Evolutionary conservation across 2,888 invertebrate species (phyloP).

Genomic region (Tenthredo amoena): DNA sequence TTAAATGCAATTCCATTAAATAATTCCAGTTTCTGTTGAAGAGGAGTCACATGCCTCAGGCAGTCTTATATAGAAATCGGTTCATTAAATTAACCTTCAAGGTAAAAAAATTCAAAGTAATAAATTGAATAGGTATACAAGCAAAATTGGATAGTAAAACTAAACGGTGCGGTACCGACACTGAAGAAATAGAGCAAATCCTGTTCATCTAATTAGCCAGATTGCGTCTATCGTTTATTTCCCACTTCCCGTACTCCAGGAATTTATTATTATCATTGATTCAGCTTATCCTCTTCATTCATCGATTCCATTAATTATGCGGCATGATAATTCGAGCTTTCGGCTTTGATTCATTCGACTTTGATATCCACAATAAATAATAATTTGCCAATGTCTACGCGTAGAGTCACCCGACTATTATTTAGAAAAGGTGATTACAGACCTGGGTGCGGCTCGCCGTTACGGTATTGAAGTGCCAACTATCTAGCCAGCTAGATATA

Average conservation of each 20-base stretch:
- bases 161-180: background rate
- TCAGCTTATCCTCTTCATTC: background rate
- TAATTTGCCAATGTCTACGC: background rate
- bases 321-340: background rate
- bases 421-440: conserved; percentile 25
- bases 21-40: conserved; percentile 18
- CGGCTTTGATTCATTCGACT: background rate
- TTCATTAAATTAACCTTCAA: background rate
- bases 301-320: background rate
- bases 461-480: conserved; percentile 36
- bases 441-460: conserved; percentile 14
- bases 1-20: conserved; percentile 25
- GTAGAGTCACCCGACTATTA: background rate
- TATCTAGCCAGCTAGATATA: background rate
- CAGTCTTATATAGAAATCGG: background rate
- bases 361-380: background rate
- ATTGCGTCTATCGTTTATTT: background rate
- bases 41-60: background rate
- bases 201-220: background rate
- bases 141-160: background rate
- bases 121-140: background rate
- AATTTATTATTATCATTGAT: background rate
- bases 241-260: background rate
- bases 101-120: background rate
- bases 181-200: background rate